Evolutionary conservation across 2,888 invertebrate species (phyloP).

Genomic region (Calliphora vomitoria): DNA sequence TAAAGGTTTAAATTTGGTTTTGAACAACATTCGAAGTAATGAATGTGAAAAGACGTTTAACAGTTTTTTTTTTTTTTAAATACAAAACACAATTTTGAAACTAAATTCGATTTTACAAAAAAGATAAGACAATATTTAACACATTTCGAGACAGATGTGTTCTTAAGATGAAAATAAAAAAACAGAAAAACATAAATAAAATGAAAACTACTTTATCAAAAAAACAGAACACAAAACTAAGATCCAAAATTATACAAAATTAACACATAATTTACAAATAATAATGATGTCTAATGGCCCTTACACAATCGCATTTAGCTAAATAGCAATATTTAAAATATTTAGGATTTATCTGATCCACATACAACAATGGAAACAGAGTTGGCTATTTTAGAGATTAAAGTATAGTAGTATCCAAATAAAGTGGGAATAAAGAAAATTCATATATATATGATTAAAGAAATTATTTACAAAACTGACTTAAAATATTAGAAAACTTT

Average conservation of each 20-base stretch:
- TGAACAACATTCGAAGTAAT: too few species aligned
- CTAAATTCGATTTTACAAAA: too few species aligned
- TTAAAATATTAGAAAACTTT: slow-evolving; percentile 7
- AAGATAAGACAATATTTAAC: too few species aligned
- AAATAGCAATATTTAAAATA: slow-evolving; percentile 84
- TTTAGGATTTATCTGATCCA: slow-evolving; percentile 83
- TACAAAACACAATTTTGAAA: too few species aligned
- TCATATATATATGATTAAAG: slow-evolving; percentile 30
- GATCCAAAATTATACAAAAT: not conserved
- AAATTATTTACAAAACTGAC: slow-evolving; percentile 50
- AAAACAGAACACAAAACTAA: not conserved
- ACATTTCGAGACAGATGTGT: too few species aligned
- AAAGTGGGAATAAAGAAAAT: slow-evolving; percentile 45
- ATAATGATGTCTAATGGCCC: slow-evolving; percentile 75
- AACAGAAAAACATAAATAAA: too few species aligned
- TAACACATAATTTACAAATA: slow-evolving; percentile 33
- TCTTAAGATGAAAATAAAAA: too few species aligned
- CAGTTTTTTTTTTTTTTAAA: too few species aligned
- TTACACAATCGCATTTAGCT: slow-evolving; percentile 85
- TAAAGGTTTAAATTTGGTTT: too few species aligned
- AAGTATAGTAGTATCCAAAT: slow-evolving; percentile 11
- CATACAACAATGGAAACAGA: slow-evolving; percentile 81
- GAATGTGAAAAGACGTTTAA: too few species aligned
- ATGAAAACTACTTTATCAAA: too few species aligned
- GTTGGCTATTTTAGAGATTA: slow-evolving; percentile 74